Percentiles rank a stretch among this genome's conserved stretches.
Conservation (phyloP, 2,888 invertebrate species). For the Malachius bipustulatus region DNA sequence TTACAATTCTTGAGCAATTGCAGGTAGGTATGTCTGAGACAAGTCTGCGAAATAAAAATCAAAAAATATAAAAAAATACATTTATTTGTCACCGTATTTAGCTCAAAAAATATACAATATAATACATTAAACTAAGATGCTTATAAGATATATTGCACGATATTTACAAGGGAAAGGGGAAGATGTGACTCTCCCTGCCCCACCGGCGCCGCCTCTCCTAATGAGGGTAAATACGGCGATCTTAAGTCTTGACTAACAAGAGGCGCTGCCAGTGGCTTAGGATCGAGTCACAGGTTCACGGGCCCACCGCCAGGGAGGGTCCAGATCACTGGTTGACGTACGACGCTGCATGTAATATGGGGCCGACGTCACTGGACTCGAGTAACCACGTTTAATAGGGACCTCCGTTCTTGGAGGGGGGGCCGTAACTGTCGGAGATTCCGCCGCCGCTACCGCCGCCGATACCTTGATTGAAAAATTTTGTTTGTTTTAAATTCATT, state of each 20-base stretch:
- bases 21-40: no score
- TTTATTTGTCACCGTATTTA: conserved; percentile 23
- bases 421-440: conserved; percentile 35
- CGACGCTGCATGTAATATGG: neutral
- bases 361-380: neutral
- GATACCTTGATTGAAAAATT: no score
- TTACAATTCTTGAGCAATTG: no score
- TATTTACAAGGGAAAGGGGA: conserved; percentile 19
- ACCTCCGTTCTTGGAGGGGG: conserved; percentile 38
- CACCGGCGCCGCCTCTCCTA: neutral
- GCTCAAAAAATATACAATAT: conserved; percentile 27
- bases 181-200: neutral
- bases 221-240: conserved; percentile 2
- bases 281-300: neutral
- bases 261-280: neutral
- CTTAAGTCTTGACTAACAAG: conserved; percentile 2
- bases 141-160: conserved; percentile 29
- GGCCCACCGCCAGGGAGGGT: neutral
- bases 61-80: conserved; percentile 18
- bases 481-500: no score
- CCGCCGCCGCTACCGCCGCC: conserved; percentile 28
- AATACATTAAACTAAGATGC: conserved; percentile 24
- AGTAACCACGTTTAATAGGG: conserved; percentile 31
- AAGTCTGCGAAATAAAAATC: no score
- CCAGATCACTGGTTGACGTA: no score